Percentiles rank a stretch among this genome's conserved stretches.
phyloP scores from a whole-genome alignment of 1,140 invertebrate genomes.

The Anastrepha ludens region DNA sequence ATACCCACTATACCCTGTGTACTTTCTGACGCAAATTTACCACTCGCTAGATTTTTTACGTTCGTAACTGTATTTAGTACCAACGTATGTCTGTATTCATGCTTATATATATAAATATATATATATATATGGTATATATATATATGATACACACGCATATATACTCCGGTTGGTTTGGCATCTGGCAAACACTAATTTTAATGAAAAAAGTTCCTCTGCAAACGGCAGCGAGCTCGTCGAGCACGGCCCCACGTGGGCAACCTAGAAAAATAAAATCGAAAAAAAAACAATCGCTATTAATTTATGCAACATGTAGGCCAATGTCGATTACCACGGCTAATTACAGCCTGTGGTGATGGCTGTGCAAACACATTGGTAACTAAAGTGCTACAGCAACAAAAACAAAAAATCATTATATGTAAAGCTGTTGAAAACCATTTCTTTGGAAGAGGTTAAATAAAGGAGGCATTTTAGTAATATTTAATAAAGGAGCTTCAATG shows the following conservation, averaged over 20 bases:
- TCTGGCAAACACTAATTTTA: conserved; percentile 11
- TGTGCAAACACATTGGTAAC: neutral
- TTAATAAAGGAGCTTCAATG: too few relatives aligned
- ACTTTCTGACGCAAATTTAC: too few relatives aligned
- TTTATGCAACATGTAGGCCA: conserved; percentile 48
- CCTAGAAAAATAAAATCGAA: neutral
- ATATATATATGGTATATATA: too few relatives aligned
- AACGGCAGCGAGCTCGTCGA: neutral
- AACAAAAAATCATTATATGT: neutral
- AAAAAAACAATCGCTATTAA: neutral
- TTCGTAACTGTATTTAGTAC: too few relatives aligned
- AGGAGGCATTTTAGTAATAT: too few relatives aligned
- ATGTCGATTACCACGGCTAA: conserved; percentile 47
- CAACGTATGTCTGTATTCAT: too few relatives aligned
- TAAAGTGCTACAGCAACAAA: neutral
- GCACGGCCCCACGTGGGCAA: neutral
- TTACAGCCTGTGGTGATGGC: conserved; percentile 21
- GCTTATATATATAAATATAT: too few relatives aligned
- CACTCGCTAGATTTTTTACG: too few relatives aligned
- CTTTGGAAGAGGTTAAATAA: neutral
- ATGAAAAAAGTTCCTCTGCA: neutral
- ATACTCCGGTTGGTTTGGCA: neutral
- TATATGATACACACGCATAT: too few relatives aligned
- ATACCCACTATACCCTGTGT: too few relatives aligned
- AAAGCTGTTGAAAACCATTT: neutral